A percentile compares a stretch with the other conserved stretches of the same genome.
phyloP scores from a whole-genome alignment of 2,888 invertebrate genomes.

The Drosophila sordidula region DNA sequence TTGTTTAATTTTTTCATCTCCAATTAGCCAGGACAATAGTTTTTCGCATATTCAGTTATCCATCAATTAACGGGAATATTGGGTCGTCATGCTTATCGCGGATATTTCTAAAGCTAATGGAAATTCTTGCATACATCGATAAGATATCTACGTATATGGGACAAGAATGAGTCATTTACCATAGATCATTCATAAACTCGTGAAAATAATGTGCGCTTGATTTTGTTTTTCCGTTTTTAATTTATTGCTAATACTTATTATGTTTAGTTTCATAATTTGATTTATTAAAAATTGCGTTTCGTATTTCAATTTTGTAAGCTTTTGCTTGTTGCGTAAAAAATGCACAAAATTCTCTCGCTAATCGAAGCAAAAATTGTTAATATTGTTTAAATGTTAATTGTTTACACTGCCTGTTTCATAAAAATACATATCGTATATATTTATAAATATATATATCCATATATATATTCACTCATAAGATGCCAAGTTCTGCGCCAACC shows the following conservation, averaged over 20 bases:
- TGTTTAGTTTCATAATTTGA: slow-evolving; percentile 76
- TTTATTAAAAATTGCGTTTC: slow-evolving; percentile 80
- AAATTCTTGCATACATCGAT: slow-evolving; percentile 18
- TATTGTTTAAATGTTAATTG: slow-evolving; percentile 54
- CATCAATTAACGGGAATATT: neutral
- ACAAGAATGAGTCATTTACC: slow-evolving; percentile 4
- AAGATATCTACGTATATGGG: slow-evolving; percentile 27
- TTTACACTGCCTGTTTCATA: slow-evolving; percentile 67
- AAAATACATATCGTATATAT: slow-evolving; percentile 72
- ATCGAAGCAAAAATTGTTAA: slow-evolving; percentile 78
- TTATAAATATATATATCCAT: slow-evolving; percentile 46
- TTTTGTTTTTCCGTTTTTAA: slow-evolving; percentile 46
- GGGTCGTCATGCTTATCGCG: slow-evolving; percentile 3
- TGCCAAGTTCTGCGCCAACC: slow-evolving; percentile 69
- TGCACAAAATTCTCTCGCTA: slow-evolving; percentile 76
- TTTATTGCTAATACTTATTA: slow-evolving; percentile 77
- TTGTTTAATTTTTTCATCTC: neutral
- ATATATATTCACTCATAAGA: slow-evolving; percentile 75
- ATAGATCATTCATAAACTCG: slow-evolving; percentile 4
- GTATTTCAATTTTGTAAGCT: slow-evolving; percentile 78
- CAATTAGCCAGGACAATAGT: neutral
- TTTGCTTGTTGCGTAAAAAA: slow-evolving; percentile 77
- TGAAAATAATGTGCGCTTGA: neutral
- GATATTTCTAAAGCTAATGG: neutral
- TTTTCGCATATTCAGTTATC: too few relatives aligned